A percentile compares a stretch with the other conserved stretches of the same genome.
These are phyloP conservation scores for Sylvilagus bachmani DNA, from an alignment of 2,113 vertebrate species.

Conservation along the genomic window DNA sequence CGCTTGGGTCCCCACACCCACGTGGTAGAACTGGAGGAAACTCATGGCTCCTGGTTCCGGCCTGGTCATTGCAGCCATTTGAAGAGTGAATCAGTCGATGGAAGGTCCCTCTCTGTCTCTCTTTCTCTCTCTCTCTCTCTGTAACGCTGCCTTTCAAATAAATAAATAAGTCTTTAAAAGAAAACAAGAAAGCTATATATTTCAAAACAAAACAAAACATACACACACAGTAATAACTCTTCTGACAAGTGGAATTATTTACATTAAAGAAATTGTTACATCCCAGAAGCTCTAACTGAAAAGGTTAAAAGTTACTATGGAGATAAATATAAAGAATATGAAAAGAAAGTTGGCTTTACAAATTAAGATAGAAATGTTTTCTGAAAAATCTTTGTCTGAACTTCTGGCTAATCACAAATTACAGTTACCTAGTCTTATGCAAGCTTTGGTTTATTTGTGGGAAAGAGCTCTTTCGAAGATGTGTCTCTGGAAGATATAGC, in stretches of 20 bases:
- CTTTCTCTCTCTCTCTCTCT: too few species aligned
- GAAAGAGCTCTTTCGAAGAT: neutral
- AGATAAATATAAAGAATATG: neutral
- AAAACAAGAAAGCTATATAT: too few species aligned
- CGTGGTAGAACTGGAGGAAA: too few species aligned
- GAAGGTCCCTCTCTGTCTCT: too few species aligned
- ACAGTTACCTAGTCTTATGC: neutral
- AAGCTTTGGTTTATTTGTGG: neutral
- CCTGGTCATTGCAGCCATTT: too few species aligned
- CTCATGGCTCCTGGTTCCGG: too few species aligned
- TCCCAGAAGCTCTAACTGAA: neutral
- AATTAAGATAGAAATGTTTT: neutral
- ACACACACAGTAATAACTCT: neutral
- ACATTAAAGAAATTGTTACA: neutral
- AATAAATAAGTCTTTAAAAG: too few species aligned
- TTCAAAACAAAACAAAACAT: too few species aligned
- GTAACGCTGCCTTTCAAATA: too few species aligned
- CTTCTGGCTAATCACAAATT: slow-evolving; percentile 17
- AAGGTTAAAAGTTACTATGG: neutral
- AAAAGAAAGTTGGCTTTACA: slow-evolving; percentile 3
- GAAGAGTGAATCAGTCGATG: too few species aligned
- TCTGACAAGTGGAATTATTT: slow-evolving; percentile 39
- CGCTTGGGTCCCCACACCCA: too few species aligned
- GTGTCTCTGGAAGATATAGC: neutral
- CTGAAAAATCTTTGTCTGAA: slow-evolving; percentile 27